A percentile compares a stretch with the other conserved stretches of the same genome.
Conservation (phyloP, 2,113 vertebrate genomes). For the Nyctibius bracteatus region DNA sequence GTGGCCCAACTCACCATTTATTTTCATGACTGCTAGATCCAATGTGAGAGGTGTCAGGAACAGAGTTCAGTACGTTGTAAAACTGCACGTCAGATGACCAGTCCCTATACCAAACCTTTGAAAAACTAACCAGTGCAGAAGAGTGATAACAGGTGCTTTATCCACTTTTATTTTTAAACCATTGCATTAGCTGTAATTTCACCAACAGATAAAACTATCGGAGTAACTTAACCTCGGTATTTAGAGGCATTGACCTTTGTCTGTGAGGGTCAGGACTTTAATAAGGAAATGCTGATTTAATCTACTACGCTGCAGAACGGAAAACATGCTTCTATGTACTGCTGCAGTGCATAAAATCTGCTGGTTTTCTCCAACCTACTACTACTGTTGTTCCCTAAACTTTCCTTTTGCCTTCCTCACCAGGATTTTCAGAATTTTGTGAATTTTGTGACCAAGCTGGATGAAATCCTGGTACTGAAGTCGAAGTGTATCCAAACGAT, state of each 20-base stretch:
- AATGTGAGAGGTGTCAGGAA: background rate
- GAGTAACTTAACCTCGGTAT: background rate
- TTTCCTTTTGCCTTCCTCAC: slow-evolving; percentile 7
- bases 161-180: background rate
- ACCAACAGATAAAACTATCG: background rate
- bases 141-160: background rate
- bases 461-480: slow-evolving; percentile 82
- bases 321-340: background rate
- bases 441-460: slow-evolving; percentile 76
- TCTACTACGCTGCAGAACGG: background rate
- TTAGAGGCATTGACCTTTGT: background rate
- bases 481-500: slow-evolving; percentile 75
- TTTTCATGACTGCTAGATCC: background rate
- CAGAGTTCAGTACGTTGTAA: background rate
- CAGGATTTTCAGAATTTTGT: slow-evolving; percentile 84
- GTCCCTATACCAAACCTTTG: background rate
- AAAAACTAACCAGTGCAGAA: background rate
- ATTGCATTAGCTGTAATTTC: background rate
- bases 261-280: background rate
- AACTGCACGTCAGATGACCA: background rate
- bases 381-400: background rate
- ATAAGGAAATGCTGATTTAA: background rate
- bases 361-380: background rate
- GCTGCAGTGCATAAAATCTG: background rate
- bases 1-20: background rate